Conservation (phyloP, 2,888 invertebrate species). For the Salticus scenicus region DNA sequence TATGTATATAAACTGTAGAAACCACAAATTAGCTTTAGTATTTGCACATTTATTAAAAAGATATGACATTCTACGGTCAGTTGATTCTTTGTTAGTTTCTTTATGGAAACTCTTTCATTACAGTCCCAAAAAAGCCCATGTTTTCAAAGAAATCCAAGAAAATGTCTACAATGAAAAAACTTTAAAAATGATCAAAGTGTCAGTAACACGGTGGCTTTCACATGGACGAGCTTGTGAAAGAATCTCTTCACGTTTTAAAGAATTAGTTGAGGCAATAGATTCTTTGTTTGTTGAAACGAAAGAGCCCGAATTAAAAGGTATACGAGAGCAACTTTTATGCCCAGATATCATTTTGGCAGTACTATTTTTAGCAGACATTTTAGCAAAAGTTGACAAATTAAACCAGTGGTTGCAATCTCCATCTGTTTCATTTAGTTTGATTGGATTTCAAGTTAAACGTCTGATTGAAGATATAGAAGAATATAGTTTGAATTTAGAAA, state of each 20-base stretch:
- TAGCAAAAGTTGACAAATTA: neutral
- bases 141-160: neutral
- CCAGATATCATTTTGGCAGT: neutral
- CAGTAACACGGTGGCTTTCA: neutral
- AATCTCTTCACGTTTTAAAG: neutral
- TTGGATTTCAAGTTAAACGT: neutral
- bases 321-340: neutral
- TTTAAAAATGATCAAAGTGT: neutral
- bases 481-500: no score
- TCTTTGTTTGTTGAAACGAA: neutral
- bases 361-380: neutral
- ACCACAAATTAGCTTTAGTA: neutral
- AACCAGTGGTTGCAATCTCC: neutral
- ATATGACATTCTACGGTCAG: no score
- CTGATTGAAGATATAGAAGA: no score
- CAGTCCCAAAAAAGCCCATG: neutral
- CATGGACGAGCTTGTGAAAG: neutral
- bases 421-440: neutral
- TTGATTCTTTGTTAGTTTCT: neutral
- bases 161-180: neutral
- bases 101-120: constrained; percentile 2
- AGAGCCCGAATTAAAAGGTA: neutral
- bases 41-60: neutral
- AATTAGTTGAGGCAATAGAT: neutral
- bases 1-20: neutral